Evolutionary conservation across 2,113 vertebrate genomes (phyloP), one percentile per base, ranked within the genome.

Genomic region (Syrmaticus mikado): DNA sequence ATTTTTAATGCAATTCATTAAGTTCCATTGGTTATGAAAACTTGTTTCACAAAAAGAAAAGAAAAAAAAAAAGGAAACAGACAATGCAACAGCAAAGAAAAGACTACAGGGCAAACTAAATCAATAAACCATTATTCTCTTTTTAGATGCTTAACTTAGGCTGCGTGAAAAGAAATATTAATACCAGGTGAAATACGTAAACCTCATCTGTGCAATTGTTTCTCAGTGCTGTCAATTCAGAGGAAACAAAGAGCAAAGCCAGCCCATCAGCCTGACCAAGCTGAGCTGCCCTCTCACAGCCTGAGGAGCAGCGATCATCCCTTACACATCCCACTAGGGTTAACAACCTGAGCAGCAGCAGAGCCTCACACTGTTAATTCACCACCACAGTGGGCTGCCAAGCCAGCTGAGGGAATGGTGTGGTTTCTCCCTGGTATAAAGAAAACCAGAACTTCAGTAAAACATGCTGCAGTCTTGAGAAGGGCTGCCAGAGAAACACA

Each of bases 371-470:
- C 27, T 61, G 80, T 85, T 73, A 62, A 89, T 21, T 84, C 62
- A 64, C 74, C 67, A 61, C 52, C 67, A 61, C 52, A 27, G 57
- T 70, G 58, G 18, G 11, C 52, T 77, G 93, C 88, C 91, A 95
- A 93, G 84, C 76, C 75, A 82, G 28, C 78, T 62, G 88, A 77
- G 88, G 90, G 91, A 90, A 95, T 1, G 32, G 84, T 78, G 87
- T 76, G 93, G 95, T 85, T 95, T 92, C 38, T 87, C 13, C 72
- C 70, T 78, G 86, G 87, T 89, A 34, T 86, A 87, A 88, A 85
- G 75, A 77, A 95, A 96, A 68, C 73, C 82, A 84, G 71, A 86
- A 76, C 65, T 89, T 82, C 70, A 94, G 34, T 60, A 82, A 70
- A 94, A 95, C 83, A 89, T 36, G 77, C 87, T 93, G 70, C 70